Evolutionary conservation across 1,140 invertebrate genomes (phyloP).

Genomic region (Danaus melanippus): DNA sequence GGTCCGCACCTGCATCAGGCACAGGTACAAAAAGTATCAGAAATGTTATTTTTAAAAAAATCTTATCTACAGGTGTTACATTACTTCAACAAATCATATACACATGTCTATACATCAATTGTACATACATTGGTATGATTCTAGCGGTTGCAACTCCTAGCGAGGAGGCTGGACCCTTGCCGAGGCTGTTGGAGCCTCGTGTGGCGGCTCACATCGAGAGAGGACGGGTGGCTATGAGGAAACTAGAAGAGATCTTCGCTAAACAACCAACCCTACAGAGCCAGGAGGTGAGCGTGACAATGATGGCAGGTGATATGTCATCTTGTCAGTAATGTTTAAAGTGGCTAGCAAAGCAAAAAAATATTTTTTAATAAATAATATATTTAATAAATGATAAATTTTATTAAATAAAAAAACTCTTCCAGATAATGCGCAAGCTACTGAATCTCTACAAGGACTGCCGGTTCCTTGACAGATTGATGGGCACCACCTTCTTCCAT

Average conservation of each 20-base stretch:
- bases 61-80: not conserved
- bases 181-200: constrained; percentile 73
- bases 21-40: not conserved
- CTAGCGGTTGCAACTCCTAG: not conserved
- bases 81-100: not conserved
- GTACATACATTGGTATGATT: not conserved
- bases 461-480: constrained; percentile 85
- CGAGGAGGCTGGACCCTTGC: constrained; percentile 23
- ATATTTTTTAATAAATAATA: no score
- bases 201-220: constrained; percentile 82
- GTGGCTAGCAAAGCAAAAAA: no score
- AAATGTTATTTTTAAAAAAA: not conserved
- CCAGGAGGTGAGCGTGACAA: constrained; percentile 71
- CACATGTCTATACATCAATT: not conserved
- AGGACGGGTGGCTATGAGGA: constrained; percentile 80
- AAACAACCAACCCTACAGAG: constrained; percentile 81
- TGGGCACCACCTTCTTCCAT: constrained; percentile 89
- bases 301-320: no score
- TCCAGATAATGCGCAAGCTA: constrained; percentile 81
- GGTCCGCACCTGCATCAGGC: not conserved
- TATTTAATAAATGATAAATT: no score
- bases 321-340: no score
- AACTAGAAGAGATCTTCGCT: constrained; percentile 83
- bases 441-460: constrained; percentile 90
- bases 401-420: no score